A percentile compares a stretch with the other conserved stretches of the same genome.
phyloP scores from a whole-genome alignment of 2,888 invertebrate species.

The Agrochola circellaris region DNA sequence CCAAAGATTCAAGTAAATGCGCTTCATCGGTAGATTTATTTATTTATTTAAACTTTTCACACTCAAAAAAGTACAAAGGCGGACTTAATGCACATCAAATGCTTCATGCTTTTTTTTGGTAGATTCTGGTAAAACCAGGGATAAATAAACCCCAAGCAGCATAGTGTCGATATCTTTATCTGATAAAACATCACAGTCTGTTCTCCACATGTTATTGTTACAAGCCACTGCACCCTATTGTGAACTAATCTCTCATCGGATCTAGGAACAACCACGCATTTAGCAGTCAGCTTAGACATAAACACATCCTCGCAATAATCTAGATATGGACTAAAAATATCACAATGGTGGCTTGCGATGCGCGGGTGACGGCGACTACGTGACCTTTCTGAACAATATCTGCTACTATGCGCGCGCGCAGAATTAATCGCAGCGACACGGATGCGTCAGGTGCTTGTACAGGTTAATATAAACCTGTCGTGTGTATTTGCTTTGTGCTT shows the following conservation, averaged over 20 bases:
- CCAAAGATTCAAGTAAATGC: neutral
- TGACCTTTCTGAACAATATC: slow-evolving; percentile 64
- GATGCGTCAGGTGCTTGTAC: slow-evolving; percentile 50
- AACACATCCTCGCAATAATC: slow-evolving; percentile 62
- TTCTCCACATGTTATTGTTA: slow-evolving; percentile 45
- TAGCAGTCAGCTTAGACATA: slow-evolving; percentile 50
- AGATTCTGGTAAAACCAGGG: neutral
- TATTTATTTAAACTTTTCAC: no score
- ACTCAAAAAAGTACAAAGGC: no score
- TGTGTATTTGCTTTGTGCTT: slow-evolving; percentile 13
- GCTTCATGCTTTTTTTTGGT: no score
- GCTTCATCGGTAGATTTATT: neutral
- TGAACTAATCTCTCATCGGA: slow-evolving; percentile 43
- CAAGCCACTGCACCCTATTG: slow-evolving; percentile 50
- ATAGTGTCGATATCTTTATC: slow-evolving; percentile 7
- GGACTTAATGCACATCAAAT: no score
- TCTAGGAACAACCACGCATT: slow-evolving; percentile 46
- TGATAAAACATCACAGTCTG: slow-evolving; percentile 16
- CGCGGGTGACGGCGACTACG: slow-evolving; percentile 42
- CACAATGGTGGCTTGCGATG: slow-evolving; percentile 34
- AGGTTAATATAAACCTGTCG: slow-evolving; percentile 6
- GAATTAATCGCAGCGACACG: slow-evolving; percentile 61
- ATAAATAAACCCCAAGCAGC: neutral
- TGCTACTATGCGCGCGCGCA: slow-evolving; percentile 58
- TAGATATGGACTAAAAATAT: slow-evolving; percentile 62